Evolutionary conservation across 2,888 invertebrate genomes (phyloP).

Genomic region (Yponomeuta malinellus): DNA sequence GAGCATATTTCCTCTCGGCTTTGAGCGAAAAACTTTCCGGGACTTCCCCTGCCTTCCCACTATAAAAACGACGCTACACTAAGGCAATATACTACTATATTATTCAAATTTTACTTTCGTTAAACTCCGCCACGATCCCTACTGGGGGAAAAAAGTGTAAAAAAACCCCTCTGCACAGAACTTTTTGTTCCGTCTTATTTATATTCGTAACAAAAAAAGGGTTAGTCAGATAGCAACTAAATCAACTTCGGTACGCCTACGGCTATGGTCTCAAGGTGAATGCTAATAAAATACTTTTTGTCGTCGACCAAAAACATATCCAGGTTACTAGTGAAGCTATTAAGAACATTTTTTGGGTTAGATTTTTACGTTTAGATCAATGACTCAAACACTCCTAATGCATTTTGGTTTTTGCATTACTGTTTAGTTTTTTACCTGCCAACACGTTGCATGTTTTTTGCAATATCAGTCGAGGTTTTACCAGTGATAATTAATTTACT

Average conservation of each 20-base stretch:
- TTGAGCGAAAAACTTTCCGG: conserved; percentile 15
- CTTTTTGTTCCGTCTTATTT: conserved; percentile 63
- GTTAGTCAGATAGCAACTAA: conserved; percentile 70
- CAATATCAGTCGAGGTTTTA: conserved; percentile 2
- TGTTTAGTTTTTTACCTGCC: conserved; percentile 26
- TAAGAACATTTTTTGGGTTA: conserved; percentile 26
- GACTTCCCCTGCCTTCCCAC: conserved; percentile 5
- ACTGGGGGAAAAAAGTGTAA: conserved; percentile 42
- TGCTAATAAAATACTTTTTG: conserved; percentile 54
- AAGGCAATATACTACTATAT: conserved; percentile 58
- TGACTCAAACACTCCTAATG: neutral
- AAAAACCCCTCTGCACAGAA: conserved; percentile 29
- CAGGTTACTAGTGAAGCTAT: conserved; percentile 41
- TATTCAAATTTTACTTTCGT: conserved; percentile 67
- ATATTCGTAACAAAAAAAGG: conserved; percentile 72
- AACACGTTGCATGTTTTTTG: conserved; percentile 27
- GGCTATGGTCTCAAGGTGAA: conserved; percentile 58
- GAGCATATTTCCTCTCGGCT: conserved; percentile 18
- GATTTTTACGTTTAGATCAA: neutral
- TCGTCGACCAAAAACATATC: conserved; percentile 35
- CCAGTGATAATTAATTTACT: neutral
- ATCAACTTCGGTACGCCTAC: conserved; percentile 69
- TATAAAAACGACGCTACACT: conserved; percentile 39
- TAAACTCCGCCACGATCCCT: conserved; percentile 52
- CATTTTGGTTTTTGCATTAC: conserved; percentile 11